Base-by-base conservation (phyloP, 30 jellyfish, hydroid and myxozoan species). In the Aurelia sp. region DNA sequence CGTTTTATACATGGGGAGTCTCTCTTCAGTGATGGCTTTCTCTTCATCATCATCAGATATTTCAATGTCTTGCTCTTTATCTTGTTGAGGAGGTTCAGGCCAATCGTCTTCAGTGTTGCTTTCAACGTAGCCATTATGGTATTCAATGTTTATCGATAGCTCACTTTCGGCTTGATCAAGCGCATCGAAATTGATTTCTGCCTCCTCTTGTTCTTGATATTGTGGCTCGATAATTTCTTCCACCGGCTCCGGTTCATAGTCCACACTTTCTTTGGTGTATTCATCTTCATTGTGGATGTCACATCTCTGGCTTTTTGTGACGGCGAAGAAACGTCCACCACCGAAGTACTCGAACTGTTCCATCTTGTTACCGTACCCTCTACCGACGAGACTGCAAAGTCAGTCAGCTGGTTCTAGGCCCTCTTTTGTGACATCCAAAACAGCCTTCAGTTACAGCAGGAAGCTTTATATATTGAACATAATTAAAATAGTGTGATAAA, bases 311-410 rank as follows among this genome's bases (percentile, higher is more conserved):
- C 52, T 57, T 63, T 73, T 84, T 24, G 93, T 84, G 5, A 84
- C 88, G 11, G 82, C 93, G 73, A 84, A 84, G 71, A 22, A 84
- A 17, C 93, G 68, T 47, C 93, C 93, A 13, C 69, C 78, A 0
- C 88, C 88, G 50, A 72, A 72, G 68, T 84, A 84, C 20, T 76
- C 71, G 31, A 68, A 84, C 4, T 58, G 62, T 20, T 84, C 93
- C 93, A 84, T 84, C 21, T 12, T 35, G 57, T 48, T 69, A 19
- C 40, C 73, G 24, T 40, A 35, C 74, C 20, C 16, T 22, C 20
- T 22, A 9, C 71, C 6, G 27, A 5, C 71, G 8, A 44, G 55
- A 44, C 16, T 44, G 7, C 55, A 44, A 44, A 44, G 55, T 44
- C 55, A 13, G 16, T 44, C 55, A 44, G 15, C 62, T 30, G 63